Evolutionary conservation across 2,113 vertebrate species (phyloP).

Genomic region (Sylvietta virens): DNA sequence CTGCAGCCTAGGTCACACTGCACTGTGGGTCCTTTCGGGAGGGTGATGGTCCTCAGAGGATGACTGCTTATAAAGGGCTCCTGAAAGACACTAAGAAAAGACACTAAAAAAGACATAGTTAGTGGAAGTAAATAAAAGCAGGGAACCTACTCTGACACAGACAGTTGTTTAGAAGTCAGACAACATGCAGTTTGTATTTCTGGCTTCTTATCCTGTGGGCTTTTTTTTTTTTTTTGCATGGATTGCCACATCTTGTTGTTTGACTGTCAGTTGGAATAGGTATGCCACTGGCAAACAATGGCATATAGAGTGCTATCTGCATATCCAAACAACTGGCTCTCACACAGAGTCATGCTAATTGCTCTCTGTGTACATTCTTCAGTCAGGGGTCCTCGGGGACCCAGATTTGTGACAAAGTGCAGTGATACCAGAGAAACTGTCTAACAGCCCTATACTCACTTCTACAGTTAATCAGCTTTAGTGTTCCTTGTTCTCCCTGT

Average conservation of each 20-base stretch:
- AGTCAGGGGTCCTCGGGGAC: neutral
- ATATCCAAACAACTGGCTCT: neutral
- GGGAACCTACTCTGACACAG: neutral
- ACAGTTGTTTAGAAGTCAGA: neutral
- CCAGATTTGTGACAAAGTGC: neutral
- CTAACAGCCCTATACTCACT: neutral
- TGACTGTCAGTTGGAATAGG: neutral
- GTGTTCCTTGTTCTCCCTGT: neutral
- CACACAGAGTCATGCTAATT: neutral
- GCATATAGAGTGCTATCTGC: neutral
- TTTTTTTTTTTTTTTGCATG: neutral
- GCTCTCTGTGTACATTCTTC: neutral
- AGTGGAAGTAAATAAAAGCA: neutral
- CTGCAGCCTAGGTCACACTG: accelerated
- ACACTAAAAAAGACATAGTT: too few relatives aligned
- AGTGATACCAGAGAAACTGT: neutral
- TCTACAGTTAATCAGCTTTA: neutral
- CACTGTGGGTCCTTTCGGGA: neutral
- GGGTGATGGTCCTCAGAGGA: neutral
- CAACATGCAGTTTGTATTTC: neutral
- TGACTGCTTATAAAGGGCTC: neutral
- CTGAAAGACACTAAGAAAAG: neutral
- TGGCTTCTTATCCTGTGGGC: neutral
- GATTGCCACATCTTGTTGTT: neutral
- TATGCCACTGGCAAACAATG: neutral